Evolutionary conservation across 2,113 vertebrate genomes (phyloP).

Genomic region (Cardinalis cardinalis): DNA sequence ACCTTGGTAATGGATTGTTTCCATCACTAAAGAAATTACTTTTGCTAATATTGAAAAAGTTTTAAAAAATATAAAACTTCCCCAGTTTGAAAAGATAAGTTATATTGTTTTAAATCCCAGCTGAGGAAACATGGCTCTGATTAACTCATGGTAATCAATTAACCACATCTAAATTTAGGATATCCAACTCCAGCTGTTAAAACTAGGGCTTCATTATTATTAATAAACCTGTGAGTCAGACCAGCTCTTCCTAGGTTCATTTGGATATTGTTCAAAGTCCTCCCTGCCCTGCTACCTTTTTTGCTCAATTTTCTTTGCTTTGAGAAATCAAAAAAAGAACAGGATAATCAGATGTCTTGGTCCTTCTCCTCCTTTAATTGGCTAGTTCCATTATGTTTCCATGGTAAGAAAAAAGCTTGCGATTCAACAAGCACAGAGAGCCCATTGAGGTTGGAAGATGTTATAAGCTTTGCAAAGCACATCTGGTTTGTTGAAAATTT

Average conservation of each 20-base stretch:
- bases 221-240: slow-evolving; percentile 34
- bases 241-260: background rate
- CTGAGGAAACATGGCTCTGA: slow-evolving; percentile 18
- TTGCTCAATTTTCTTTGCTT: background rate
- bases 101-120: slow-evolving; percentile 35
- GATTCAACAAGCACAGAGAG: slow-evolving; percentile 52
- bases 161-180: slow-evolving; percentile 49
- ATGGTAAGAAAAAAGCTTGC: slow-evolving; percentile 20
- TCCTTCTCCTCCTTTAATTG: slow-evolving; percentile 14
- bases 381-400: slow-evolving; percentile 36
- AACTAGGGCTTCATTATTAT: slow-evolving; percentile 18
- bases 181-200: slow-evolving; percentile 31
- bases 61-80: background rate
- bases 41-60: background rate
- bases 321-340: background rate
- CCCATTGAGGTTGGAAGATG: slow-evolving; percentile 22
- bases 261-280: background rate
- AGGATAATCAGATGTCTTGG: background rate
- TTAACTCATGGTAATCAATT: slow-evolving; percentile 39
- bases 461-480: slow-evolving; percentile 31
- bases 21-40: background rate
- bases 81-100: slow-evolving; percentile 26
- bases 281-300: background rate
- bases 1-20: slow-evolving; percentile 1
- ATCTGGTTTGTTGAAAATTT: slow-evolving; percentile 58